Conservation (phyloP, 2,113 vertebrate species). For the Microcebus jonahi region DNA sequence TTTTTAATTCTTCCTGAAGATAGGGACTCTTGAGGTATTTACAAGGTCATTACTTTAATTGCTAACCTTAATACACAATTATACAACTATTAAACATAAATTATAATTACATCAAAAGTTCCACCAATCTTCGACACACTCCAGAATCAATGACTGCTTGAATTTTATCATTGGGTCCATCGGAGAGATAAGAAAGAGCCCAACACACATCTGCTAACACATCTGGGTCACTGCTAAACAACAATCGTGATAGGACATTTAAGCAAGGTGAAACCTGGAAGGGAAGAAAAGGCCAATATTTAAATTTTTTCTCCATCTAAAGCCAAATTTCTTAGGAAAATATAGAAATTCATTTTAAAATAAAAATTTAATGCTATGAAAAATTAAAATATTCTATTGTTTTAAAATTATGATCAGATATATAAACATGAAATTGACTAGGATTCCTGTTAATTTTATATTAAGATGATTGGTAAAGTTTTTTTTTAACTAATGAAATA, state of each 20-base stretch:
- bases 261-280: slow-evolving; percentile 93
- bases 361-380: not conserved
- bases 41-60: not conserved
- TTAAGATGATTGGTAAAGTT: not conserved
- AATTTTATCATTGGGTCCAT: slow-evolving; percentile 96
- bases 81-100: slow-evolving; percentile 45
- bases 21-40: not conserved
- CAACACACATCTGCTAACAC: slow-evolving; percentile 95
- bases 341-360: slow-evolving; percentile 26
- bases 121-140: slow-evolving; percentile 94
- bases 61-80: slow-evolving; percentile 43
- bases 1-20: slow-evolving; percentile 38
- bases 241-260: slow-evolving; percentile 91
- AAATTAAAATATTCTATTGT: slow-evolving; percentile 1
- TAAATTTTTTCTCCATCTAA: slow-evolving; percentile 42
- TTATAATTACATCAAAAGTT: slow-evolving; percentile 93
- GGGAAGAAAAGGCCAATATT: slow-evolving; percentile 70
- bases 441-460: not conserved
- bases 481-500: not conserved
- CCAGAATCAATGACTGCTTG: slow-evolving; percentile 96
- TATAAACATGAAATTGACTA: not conserved
- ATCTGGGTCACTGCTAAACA: slow-evolving; percentile 95
- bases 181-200: slow-evolving; percentile 95
- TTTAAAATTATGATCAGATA: slow-evolving; percentile 43
- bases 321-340: slow-evolving; percentile 32